Evolutionary conservation across 2,888 invertebrate genomes (phyloP), one percentile per base, ranked within the genome.

Genomic region (Lepidonotus clava): DNA sequence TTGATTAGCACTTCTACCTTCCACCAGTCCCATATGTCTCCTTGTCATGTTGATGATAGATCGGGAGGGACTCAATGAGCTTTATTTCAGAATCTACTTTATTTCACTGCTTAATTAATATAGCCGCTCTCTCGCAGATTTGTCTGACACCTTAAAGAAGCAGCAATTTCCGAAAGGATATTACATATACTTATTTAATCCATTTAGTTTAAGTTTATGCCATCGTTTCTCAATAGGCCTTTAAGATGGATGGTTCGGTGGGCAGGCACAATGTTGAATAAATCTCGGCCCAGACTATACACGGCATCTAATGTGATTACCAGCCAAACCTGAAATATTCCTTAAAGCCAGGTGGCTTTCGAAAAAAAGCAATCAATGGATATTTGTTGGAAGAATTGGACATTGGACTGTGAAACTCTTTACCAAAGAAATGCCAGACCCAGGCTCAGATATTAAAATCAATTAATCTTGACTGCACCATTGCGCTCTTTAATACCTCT

Each of bases 131-230:
- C 2, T 24, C 18, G 8, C 56, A 61, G 61, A 32, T 61, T 61
- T 61, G 28, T 61, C 61, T n/a, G 24, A 18, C 24, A 61, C 61
- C 4, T 24, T 28, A 28, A 61, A 4, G 61, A 61, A 4, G 61
- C 11, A 32, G 24, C 61, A 61, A 61, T 61, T 61, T 61, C 61
- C 61, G 61, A 61, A 32, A 61, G 61, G 61, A 61, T 61, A 61
- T 61, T 61, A 61, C 61, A 61, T 61, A 61, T 61, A 61, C 61
- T 61, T 61, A 61, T 61, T 61, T 61, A 61, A 53, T 28, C 32
- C 61, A 61, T 28, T 61, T 61, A 32, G 28, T 24, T 28, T 24
- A 4, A 61, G 61, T 61, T 61, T 61, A 2, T 28, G 61, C 61
- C 32, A 61, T 61, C 61, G 61, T 32, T 11, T 28, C 32, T 61